These are phyloP conservation scores for Micoletzkya japonica DNA, from an alignment of 2,888 invertebrate species.

Conservation along the genomic window DNA sequence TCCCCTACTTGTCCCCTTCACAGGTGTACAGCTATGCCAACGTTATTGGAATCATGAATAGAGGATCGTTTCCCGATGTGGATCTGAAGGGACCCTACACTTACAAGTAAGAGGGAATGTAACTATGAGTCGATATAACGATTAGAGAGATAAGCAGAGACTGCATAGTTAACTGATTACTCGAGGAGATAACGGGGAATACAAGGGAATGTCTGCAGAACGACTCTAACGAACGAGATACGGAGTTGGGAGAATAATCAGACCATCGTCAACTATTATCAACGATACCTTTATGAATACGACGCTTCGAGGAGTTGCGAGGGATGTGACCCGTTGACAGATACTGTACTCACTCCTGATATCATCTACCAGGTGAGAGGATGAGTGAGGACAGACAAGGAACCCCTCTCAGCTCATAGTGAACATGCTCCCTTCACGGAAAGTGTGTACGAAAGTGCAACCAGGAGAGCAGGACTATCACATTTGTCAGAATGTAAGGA, in stretches of 20 bases:
- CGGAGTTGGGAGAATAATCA: slow-evolving; percentile 35
- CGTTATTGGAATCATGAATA: slow-evolving; percentile 46
- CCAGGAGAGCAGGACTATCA: slow-evolving; percentile 5
- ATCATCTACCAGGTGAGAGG: slow-evolving; percentile 37
- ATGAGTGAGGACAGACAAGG: too few species aligned
- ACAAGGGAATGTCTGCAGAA: slow-evolving; percentile 31
- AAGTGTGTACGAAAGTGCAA: slow-evolving; percentile 5
- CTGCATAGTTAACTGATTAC: slow-evolving; percentile 6
- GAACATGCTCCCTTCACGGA: slow-evolving; percentile 17
- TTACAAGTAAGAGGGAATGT: slow-evolving; percentile 43
- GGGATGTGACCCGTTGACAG: slow-evolving; percentile 46
- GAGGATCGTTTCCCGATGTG: slow-evolving; percentile 48
- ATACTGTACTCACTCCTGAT: slow-evolving; percentile 46
- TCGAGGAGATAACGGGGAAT: not conserved
- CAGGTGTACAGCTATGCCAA: slow-evolving; percentile 51
- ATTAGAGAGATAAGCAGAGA: not conserved
- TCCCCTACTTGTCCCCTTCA: slow-evolving; percentile 24
- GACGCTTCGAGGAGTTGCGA: slow-evolving; percentile 13
- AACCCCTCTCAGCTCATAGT: slow-evolving; percentile 25
- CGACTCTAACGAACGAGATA: slow-evolving; percentile 38
- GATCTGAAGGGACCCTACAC: slow-evolving; percentile 50
- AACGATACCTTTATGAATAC: slow-evolving; percentile 25
- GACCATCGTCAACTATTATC: slow-evolving; percentile 40
- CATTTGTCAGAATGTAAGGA: slow-evolving; percentile 5
- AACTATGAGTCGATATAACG: too few species aligned